Base-by-base conservation (phyloP, 2,113 vertebrate species). In the Lamprotornis superbus region DNA sequence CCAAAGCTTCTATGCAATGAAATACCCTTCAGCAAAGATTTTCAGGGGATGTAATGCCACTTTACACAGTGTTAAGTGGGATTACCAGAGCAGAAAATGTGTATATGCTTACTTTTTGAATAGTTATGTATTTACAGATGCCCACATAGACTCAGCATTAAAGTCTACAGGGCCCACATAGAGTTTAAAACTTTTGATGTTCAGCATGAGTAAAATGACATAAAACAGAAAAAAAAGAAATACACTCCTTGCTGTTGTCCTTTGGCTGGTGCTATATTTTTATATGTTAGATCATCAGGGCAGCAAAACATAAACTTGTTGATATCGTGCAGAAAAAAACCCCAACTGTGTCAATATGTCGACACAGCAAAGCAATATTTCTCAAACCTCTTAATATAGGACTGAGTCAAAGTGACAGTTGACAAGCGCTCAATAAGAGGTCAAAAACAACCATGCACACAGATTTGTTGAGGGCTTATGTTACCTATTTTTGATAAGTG, bases 401-500 rank as follows among this genome's bases (percentile, higher is more conserved):
- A 89, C 76, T 85, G 93, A 97, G 93, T 95, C 93, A 94, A 97
- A 97, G 87, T 94, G 91, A 97, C 94, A 97, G 95, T 49, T 89
- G 97, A 94, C 89, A 94, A 94, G 78, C 0, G 0, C 82, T 98
- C 96, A 97, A 93, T 92, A 93, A 95, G 85, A 97, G 94, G 97
- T 97, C 96, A 96, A 92, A 97, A 92, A 52, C 79, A 96, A 87
- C 59, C 73, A 87, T 18, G 37, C 65, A 73, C 70, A 67, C 77
- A 93, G 90, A 96, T 97, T 97, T 98, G 94, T 96, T 14, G 49
- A 93, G 94, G 83, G 82, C 80, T 97, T 97, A 90, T 75, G 86
- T 97, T 97, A 96, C 96, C 88, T 96, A 11, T 67, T 95, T 97
- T 93, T 93, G 91, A 96, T 97, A 96, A 97, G 95, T 22, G 92